These are phyloP conservation scores for Tangara arthus DNA, from an alignment of 2,797 vertebrate genomes.

Conservation along the genomic window DNA sequence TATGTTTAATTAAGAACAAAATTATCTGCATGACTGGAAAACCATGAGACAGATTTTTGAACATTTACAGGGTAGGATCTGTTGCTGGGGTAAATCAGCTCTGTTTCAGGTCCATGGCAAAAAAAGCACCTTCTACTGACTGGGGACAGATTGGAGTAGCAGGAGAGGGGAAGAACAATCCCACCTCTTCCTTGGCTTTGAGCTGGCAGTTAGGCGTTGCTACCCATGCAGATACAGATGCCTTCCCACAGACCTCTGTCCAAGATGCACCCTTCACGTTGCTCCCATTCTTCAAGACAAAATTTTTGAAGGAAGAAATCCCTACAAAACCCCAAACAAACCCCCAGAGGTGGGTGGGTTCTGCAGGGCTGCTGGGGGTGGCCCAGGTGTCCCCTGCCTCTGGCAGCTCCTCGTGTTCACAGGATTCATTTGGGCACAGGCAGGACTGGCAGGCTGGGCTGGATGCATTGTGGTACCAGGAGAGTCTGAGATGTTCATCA, in stretches of 20 bases:
- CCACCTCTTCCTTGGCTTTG: accelerated
- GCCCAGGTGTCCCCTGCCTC: not conserved
- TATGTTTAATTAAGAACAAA: conserved; percentile 35
- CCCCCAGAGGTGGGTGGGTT: not conserved
- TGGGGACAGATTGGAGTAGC: accelerated
- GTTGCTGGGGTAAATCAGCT: not conserved
- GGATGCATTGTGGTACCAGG: not conserved
- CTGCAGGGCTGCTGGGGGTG: not conserved
- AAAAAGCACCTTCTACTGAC: not conserved
- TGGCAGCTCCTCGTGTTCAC: accelerated
- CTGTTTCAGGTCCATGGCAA: accelerated
- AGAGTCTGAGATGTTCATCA: not conserved
- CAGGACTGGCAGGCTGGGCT: not conserved
- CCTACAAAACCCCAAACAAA: not conserved
- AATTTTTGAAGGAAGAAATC: not conserved
- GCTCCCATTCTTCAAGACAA: not conserved
- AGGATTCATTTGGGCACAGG: not conserved
- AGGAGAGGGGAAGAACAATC: not conserved
- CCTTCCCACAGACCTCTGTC: not conserved
- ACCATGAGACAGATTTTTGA: not conserved
- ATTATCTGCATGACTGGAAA: not conserved
- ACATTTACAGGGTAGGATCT: not conserved
- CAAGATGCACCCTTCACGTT: accelerated
- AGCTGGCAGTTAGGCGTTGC: accelerated
- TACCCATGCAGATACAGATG: accelerated